Conservation (phyloP, 2,888 invertebrate genomes). For the Hydraecia micacea region DNA sequence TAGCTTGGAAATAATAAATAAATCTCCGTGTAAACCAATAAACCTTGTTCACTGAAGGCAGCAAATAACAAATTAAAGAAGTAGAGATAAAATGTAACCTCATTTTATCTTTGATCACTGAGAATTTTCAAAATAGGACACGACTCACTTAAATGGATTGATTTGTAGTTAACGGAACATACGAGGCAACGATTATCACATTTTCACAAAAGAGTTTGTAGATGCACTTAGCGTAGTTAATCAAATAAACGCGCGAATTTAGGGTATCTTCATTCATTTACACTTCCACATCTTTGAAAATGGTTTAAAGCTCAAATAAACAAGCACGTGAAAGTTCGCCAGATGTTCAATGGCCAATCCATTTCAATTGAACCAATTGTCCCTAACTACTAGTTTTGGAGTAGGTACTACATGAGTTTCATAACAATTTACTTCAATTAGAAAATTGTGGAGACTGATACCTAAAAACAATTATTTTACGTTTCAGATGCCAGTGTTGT, state of each 20-base stretch:
- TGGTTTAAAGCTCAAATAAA: conserved; percentile 41
- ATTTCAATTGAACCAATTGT: conserved; percentile 79
- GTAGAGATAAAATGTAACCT: neutral
- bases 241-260: conserved; percentile 76
- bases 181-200: conserved; percentile 72
- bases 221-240: conserved; percentile 77
- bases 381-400: conserved; percentile 70
- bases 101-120: conserved; percentile 25
- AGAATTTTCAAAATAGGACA: conserved; percentile 48
- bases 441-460: conserved; percentile 75
- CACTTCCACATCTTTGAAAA: conserved; percentile 45
- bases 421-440: conserved; percentile 78
- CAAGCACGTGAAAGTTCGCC: conserved; percentile 53
- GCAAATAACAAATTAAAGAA: conserved; percentile 2
- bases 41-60: neutral
- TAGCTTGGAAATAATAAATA: conserved; percentile 2
- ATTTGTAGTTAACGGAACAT: conserved; percentile 64
- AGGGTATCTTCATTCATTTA: conserved; percentile 64
- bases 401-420: conserved; percentile 73
- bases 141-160: conserved; percentile 60
- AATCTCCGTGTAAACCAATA: neutral
- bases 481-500: conserved; percentile 87
- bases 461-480: conserved; percentile 69
- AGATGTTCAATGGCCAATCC: conserved; percentile 76
- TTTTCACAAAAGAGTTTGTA: conserved; percentile 81